A percentile compares a stretch with the other conserved stretches of the same genome.
phyloP scores from a whole-genome alignment of 2,797 vertebrate species.

The Euthynnus affinis region DNA sequence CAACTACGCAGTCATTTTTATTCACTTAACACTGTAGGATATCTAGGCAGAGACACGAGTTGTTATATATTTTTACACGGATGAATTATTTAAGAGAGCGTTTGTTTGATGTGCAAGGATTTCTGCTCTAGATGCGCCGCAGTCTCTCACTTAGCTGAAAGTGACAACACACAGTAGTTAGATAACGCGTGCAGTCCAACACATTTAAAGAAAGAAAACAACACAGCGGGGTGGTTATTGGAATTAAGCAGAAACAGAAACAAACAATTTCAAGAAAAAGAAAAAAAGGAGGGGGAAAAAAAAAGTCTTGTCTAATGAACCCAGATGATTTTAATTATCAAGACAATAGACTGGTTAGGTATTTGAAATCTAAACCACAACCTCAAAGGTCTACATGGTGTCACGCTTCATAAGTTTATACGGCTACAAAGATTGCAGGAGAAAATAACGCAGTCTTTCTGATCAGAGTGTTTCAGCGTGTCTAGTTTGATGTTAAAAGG shows the following conservation, averaged over 20 bases:
- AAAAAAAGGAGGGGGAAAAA: conserved; percentile 3
- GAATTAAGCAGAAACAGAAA: conserved; percentile 24
- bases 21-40: not conserved
- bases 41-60: conserved; percentile 6
- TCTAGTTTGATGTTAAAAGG: conserved; percentile 16
- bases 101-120: not conserved
- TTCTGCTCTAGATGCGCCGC: not conserved
- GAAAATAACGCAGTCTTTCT: conserved; percentile 45
- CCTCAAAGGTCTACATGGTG: conserved; percentile 43
- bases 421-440: conserved; percentile 50
- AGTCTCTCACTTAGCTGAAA: too few species aligned
- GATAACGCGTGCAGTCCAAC: not conserved
- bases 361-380: conserved; percentile 65
- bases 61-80: not conserved
- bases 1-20: not conserved
- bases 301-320: conserved; percentile 41
- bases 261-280: conserved; percentile 24
- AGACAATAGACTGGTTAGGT: conserved; percentile 29
- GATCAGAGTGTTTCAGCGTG: conserved; percentile 53
- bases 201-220: conserved; percentile 23
- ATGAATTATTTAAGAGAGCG: conserved; percentile 19
- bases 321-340: conserved; percentile 65
- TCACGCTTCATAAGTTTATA: conserved; percentile 46
- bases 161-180: conserved; percentile 1
- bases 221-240: conserved; percentile 1